phyloP scores from a whole-genome alignment of 2,797 vertebrate species.

The Distichodus sexfasciatus region DNA sequence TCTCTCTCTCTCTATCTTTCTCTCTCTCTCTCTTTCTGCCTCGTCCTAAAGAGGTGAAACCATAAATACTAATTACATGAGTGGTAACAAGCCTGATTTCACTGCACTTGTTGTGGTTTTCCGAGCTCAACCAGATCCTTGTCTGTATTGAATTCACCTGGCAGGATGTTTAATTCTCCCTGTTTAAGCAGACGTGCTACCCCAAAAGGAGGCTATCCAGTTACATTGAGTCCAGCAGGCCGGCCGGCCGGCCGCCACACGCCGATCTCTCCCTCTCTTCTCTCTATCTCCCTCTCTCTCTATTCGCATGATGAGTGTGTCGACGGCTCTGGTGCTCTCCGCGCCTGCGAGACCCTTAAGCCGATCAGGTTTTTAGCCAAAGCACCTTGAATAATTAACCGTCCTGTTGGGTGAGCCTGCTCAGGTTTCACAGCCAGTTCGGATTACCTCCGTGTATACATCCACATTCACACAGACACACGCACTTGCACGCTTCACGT shows the following conservation, averaged over 20 bases:
- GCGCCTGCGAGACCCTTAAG: slow-evolving; percentile 62
- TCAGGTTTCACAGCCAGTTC: slow-evolving; percentile 68
- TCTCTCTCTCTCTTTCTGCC: not conserved
- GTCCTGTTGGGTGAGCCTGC: slow-evolving; percentile 62
- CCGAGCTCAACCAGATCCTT: slow-evolving; percentile 27
- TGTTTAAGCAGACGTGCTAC: slow-evolving; percentile 32
- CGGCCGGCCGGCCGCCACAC: no score
- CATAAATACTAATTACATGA: slow-evolving; percentile 34
- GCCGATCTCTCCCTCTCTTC: no score
- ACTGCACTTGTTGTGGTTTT: slow-evolving; percentile 32
- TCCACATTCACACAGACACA: slow-evolving; percentile 12
- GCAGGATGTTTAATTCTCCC: slow-evolving; percentile 25
- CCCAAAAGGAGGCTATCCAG: slow-evolving; percentile 33
- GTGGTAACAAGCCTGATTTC: slow-evolving; percentile 12
- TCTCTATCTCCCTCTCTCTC: no score
- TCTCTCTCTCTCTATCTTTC: not conserved
- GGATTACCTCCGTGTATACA: slow-evolving; percentile 62
- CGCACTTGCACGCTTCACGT: slow-evolving; percentile 17
- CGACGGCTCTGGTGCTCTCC: slow-evolving; percentile 41
- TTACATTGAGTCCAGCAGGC: slow-evolving; percentile 35
- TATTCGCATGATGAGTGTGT: slow-evolving; percentile 16
- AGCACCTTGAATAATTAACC: slow-evolving; percentile 77
- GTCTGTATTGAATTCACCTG: slow-evolving; percentile 14
- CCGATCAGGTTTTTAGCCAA: slow-evolving; percentile 73
- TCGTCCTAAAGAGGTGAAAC: not conserved